Base-by-base conservation (phyloP, 1,140 invertebrate species). In the Thrips palmi region DNA sequence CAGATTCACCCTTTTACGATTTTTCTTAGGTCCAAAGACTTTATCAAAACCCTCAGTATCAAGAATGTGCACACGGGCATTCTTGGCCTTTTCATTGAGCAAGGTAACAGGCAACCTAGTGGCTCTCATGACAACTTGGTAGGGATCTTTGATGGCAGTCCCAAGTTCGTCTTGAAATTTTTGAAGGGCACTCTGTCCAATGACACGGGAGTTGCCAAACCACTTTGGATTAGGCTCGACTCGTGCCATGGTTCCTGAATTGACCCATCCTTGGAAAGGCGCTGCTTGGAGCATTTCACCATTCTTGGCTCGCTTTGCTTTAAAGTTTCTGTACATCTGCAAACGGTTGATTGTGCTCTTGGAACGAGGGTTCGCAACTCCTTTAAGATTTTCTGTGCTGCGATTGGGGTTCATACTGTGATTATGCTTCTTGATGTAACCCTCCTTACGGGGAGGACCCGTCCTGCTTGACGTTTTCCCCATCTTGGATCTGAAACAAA, bases 171-270 rank as follows among this genome's bases (percentile, higher is more conserved):
- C 80, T 64, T 98, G 91, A 56, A 99, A 99, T 49, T 86, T 91
- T 63, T 99, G 94, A 19, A 99, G 59, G 3, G 88, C 81, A 52
- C 73, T 77, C 60, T 99, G 93, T 0, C 85, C 82, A 47, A 99
- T 88, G 0, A 88, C 80, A 43, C 82, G 64, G 0, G 81, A 79
- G 51, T 91, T 89, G 45, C 89, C 91, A 64, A 99, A 99, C 96
- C 96, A 99, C 57, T 85, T 91, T 51, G 89, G 83, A 45, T 87
- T 94, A 5, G 96, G 96, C 59, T 97, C 93, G 5, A 99, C 79
- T 33, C 94, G 66, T 23, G 93, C 88, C 50, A 82, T 70, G 2
- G 87, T 82, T 17, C 96, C 96, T 37, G 87, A 77, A n/a, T 76
- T 58, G 11, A 93, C 56, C 56, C 73, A 74, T 25, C 76, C 79